These are phyloP conservation scores for Nannoperca obscura DNA, from an alignment of 2,797 vertebrate genomes.

Conservation along the genomic window DNA sequence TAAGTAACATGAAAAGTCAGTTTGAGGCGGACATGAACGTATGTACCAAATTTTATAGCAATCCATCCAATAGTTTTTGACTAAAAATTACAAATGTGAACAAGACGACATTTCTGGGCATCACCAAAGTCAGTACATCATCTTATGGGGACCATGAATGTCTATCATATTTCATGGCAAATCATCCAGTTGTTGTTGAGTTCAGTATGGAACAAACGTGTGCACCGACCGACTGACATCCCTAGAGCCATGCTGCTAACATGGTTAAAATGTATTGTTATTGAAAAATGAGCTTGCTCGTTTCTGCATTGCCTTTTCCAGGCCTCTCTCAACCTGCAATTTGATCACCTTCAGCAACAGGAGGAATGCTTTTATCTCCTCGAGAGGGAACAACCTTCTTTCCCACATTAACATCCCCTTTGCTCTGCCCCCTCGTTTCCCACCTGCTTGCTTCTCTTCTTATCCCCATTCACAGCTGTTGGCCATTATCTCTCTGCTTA, in stretches of 20 bases:
- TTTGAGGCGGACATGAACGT: background rate
- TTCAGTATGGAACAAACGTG: background rate
- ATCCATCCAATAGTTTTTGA: background rate
- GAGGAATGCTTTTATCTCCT: slow-evolving; percentile 81
- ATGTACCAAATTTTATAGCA: background rate
- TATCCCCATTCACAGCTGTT: slow-evolving; percentile 77
- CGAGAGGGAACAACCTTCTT: slow-evolving; percentile 70
- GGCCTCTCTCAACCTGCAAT: slow-evolving; percentile 73
- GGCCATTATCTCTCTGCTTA: slow-evolving; percentile 76
- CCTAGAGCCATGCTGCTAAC: background rate
- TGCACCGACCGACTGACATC: background rate
- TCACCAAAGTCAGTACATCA: background rate
- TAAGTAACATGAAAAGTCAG: background rate
- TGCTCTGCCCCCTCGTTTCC: slow-evolving; percentile 63
- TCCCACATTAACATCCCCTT: slow-evolving; percentile 71
- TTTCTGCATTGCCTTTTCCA: slow-evolving; percentile 34
- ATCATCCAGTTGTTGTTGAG: background rate
- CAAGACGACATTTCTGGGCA: background rate
- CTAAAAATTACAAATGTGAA: background rate
- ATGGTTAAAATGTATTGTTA: slow-evolving; percentile 4
- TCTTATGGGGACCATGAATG: background rate
- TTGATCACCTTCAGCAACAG: slow-evolving; percentile 84
- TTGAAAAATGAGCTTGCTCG: slow-evolving; percentile 28
- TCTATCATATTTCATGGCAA: background rate
- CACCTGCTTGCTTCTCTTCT: slow-evolving; percentile 70